phyloP scores from a whole-genome alignment of 2,113 vertebrate genomes.

The Gallinago jamesoni region DNA sequence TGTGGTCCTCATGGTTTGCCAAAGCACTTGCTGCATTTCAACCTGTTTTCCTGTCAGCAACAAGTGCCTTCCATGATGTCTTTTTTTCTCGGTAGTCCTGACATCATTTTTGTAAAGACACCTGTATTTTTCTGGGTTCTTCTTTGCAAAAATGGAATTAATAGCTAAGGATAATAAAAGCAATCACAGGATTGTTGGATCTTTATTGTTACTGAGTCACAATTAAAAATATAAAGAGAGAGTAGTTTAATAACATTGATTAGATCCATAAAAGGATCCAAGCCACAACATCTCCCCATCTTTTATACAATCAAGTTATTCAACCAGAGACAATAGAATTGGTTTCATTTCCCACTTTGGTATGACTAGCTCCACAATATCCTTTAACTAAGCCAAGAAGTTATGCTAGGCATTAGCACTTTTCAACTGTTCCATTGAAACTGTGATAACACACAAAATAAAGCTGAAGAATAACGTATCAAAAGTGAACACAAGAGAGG shows the following conservation, averaged over 20 bases:
- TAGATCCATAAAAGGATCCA: neutral
- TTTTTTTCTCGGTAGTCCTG: neutral
- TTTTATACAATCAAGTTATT: neutral
- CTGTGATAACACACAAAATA: neutral
- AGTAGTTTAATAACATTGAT: neutral
- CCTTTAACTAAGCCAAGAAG: neutral
- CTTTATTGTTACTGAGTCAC: neutral
- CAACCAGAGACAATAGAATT: neutral
- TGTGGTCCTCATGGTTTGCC: conserved; percentile 38
- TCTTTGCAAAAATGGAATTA: neutral
- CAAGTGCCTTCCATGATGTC: neutral
- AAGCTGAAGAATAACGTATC: neutral
- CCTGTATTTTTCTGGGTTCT: neutral
- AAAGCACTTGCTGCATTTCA: conserved; percentile 56
- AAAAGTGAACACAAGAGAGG: neutral
- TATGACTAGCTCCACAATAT: neutral
- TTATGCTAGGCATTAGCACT: neutral
- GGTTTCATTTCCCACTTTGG: neutral
- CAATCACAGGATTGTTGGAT: neutral
- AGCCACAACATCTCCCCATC: neutral
- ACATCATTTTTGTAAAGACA: neutral
- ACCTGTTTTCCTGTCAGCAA: conserved; percentile 37
- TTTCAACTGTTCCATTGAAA: neutral
- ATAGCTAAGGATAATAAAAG: neutral
- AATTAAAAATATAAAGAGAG: neutral